phyloP scores from a whole-genome alignment of 2,113 vertebrate species.

The Zosterops borbonicus region DNA sequence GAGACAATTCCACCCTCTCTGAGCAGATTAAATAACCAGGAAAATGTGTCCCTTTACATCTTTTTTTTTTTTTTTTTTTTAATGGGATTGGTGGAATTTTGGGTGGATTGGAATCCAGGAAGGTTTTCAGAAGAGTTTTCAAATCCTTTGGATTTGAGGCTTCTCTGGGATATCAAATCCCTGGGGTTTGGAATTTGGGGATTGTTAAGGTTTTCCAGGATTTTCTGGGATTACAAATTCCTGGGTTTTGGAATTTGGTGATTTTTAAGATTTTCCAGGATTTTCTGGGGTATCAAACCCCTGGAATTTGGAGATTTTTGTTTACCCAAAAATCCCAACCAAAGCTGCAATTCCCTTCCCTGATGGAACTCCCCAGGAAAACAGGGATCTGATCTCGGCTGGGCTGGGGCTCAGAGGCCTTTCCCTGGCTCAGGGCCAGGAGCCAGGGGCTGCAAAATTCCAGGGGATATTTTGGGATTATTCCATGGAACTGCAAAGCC shows the following conservation, averaged over 20 bases:
- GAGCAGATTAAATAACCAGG: too few relatives aligned
- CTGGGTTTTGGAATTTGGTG: too few relatives aligned
- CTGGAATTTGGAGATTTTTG: not conserved
- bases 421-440: not conserved
- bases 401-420: fast-evolving
- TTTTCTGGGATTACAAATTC: too few relatives aligned
- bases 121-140: not conserved
- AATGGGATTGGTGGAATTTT: not conserved
- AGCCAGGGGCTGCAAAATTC: not conserved
- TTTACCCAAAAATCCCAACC: not conserved
- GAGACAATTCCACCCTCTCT: too few relatives aligned
- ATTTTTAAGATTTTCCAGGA: not conserved
- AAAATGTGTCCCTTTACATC: too few relatives aligned
- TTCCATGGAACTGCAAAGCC: not conserved
- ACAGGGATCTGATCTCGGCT: not conserved
- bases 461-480: not conserved
- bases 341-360: not conserved
- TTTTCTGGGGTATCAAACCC: not conserved
- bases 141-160: not conserved
- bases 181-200: too few relatives aligned
- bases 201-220: not conserved
- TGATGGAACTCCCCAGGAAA: not conserved
- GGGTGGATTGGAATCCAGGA: not conserved
- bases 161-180: not conserved
- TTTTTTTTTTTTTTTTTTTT: too few relatives aligned